A percentile compares a stretch with the other conserved stretches of the same genome.
Evolutionary conservation across 2,797 vertebrate genomes (phyloP).

Genomic region (Eospalax fontanierii): DNA sequence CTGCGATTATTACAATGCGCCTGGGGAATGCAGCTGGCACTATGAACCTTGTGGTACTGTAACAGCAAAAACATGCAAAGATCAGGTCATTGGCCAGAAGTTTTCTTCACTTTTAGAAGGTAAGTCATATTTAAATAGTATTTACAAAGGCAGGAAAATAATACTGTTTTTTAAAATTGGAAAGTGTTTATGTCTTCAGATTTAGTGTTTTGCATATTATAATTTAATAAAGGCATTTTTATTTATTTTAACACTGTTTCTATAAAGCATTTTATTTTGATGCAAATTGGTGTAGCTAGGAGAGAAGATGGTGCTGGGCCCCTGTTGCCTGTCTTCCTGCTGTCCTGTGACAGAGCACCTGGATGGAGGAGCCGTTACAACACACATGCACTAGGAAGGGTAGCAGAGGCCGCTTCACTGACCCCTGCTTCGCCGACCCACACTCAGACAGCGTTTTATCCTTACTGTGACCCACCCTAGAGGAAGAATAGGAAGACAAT

Average conservation of each 20-base stretch:
- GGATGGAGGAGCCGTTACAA: not conserved
- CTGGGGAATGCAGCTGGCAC: conserved; percentile 91
- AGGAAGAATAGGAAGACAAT: not conserved
- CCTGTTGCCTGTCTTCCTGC: not conserved
- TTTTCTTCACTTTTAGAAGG: conserved; percentile 92
- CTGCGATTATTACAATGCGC: conserved; percentile 94
- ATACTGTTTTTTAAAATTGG: not conserved
- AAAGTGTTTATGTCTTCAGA: not conserved
- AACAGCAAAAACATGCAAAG: conserved; percentile 89
- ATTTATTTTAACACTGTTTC: not conserved
- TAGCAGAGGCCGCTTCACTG: not conserved
- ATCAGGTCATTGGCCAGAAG: conserved; percentile 82
- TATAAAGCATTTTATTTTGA: conserved; percentile 19
- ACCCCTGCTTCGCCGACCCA: too few relatives aligned
- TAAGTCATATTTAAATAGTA: conserved; percentile 77
- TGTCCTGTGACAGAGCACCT: not conserved
- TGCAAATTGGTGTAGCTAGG: not conserved
- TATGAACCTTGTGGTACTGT: conserved; percentile 91
- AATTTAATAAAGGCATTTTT: not conserved
- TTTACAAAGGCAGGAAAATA: not conserved
- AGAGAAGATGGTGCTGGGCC: not conserved
- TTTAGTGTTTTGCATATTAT: not conserved
- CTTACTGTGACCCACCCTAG: not conserved
- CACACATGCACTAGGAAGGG: not conserved
- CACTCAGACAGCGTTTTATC: not conserved